Conservation (phyloP, 2,888 invertebrate species). For the Xanthorhoe designata region DNA sequence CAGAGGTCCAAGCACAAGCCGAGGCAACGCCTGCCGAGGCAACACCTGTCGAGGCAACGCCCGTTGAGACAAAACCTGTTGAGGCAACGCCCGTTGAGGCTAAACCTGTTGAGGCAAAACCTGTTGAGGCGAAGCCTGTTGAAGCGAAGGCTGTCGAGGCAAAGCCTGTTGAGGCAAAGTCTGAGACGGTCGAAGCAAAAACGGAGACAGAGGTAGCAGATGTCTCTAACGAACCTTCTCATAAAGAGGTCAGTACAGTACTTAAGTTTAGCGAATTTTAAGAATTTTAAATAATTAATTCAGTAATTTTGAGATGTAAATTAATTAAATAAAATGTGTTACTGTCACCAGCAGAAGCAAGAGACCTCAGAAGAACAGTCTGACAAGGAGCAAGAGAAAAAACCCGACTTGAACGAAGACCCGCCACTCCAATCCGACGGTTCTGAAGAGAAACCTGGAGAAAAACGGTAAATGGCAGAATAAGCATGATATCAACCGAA, state of each 20-base stretch:
- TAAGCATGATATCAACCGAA: background rate
- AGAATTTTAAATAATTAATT: no score
- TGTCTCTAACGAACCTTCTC: slow-evolving; percentile 3
- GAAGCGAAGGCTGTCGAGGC: background rate
- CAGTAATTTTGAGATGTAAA: no score
- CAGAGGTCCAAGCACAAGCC: background rate
- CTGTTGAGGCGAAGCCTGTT: background rate
- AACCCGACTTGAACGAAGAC: slow-evolving; percentile 64
- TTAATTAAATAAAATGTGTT: no score
- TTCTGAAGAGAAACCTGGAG: slow-evolving; percentile 69
- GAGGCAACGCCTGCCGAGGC: slow-evolving; percentile 1
- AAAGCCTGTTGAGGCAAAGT: background rate
- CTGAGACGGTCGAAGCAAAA: background rate
- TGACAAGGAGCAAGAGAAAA: slow-evolving; percentile 35
- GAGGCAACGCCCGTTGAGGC: background rate
- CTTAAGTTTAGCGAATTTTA: background rate
- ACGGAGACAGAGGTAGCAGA: background rate
- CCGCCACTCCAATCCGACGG: slow-evolving; percentile 72
- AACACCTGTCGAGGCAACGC: background rate
- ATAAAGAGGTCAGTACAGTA: slow-evolving; percentile 9
- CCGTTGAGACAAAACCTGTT: background rate
- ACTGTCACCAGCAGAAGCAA: slow-evolving; percentile 9
- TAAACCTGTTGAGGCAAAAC: background rate
- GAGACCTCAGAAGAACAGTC: background rate
- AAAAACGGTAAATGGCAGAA: slow-evolving; percentile 66